phyloP scores from a whole-genome alignment of 2,113 vertebrate species.

The Ictalurus furcatus region DNA sequence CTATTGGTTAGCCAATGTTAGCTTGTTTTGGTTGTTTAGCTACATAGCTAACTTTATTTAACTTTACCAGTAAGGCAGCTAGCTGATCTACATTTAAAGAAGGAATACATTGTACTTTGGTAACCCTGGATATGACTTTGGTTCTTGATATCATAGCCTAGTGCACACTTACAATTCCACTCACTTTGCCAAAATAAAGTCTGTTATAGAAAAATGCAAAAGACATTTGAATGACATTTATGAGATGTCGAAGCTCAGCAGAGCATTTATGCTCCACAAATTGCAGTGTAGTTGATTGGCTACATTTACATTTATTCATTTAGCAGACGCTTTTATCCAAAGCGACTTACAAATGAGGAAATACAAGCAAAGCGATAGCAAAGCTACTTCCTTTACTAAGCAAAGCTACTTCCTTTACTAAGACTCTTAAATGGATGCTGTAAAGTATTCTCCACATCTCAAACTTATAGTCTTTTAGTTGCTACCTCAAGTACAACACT shows the following conservation, averaged over 20 bases:
- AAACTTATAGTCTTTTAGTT: background rate
- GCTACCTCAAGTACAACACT: background rate
- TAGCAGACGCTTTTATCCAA: too few relatives aligned
- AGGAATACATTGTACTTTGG: background rate
- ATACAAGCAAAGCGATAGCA: too few relatives aligned
- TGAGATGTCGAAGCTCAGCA: slow-evolving; percentile 9
- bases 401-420: background rate
- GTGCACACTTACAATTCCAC: slow-evolving; percentile 28
- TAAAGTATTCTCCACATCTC: background rate
- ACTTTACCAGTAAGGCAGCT: background rate
- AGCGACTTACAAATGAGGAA: too few relatives aligned
- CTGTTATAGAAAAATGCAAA: background rate
- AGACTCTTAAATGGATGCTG: background rate
- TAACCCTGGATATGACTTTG: background rate
- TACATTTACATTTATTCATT: background rate
- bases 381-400: too few relatives aligned
- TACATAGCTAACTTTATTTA: background rate
- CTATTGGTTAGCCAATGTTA: background rate
- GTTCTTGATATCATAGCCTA: background rate
- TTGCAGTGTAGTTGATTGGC: background rate
- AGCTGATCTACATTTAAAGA: background rate
- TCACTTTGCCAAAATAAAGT: slow-evolving; percentile 47
- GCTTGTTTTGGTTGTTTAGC: background rate
- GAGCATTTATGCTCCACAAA: background rate
- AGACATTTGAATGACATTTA: slow-evolving; percentile 6